Evolutionary conservation across 2,113 vertebrate genomes (phyloP).

Genomic region (Tenebrosternarchus preto): DNA sequence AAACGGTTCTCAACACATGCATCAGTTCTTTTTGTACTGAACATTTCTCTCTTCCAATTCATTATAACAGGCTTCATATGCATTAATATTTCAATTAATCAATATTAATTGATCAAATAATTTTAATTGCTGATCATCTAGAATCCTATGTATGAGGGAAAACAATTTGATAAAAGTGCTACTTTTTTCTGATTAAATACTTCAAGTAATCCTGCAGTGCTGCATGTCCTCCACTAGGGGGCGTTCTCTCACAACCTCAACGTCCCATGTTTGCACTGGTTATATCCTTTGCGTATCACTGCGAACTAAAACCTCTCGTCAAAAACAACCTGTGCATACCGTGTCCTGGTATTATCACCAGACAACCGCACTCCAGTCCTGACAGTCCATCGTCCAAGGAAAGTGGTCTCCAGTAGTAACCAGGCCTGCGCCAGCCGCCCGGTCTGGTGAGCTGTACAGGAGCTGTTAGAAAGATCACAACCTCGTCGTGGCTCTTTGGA

Average conservation of each 20-base stretch:
- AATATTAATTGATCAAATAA: constrained; percentile 42
- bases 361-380: constrained; percentile 4
- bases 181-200: constrained; percentile 62
- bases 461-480: constrained; percentile 12
- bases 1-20: neutral
- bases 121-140: constrained; percentile 61
- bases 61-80: neutral
- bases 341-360: constrained; percentile 21
- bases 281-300: constrained; percentile 5
- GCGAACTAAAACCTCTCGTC: constrained; percentile 27
- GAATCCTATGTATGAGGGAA: constrained; percentile 29
- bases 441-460: constrained; percentile 13
- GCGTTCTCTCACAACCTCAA: constrained; percentile 49
- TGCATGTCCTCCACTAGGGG: constrained; percentile 67
- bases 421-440: neutral
- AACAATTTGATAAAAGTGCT: constrained; percentile 64
- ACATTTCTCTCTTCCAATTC: neutral
- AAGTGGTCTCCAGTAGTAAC: neutral
- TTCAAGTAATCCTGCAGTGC: constrained; percentile 69
- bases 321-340: neutral
- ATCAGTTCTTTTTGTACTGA: neutral
- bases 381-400: neutral
- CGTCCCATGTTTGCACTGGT: constrained; percentile 3
- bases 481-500: constrained; percentile 72
- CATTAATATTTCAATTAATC: constrained; percentile 10